These are phyloP conservation scores for Sus scrofa DNA, from an alignment of 2,113 vertebrate genomes.

Conservation along the genomic window DNA sequence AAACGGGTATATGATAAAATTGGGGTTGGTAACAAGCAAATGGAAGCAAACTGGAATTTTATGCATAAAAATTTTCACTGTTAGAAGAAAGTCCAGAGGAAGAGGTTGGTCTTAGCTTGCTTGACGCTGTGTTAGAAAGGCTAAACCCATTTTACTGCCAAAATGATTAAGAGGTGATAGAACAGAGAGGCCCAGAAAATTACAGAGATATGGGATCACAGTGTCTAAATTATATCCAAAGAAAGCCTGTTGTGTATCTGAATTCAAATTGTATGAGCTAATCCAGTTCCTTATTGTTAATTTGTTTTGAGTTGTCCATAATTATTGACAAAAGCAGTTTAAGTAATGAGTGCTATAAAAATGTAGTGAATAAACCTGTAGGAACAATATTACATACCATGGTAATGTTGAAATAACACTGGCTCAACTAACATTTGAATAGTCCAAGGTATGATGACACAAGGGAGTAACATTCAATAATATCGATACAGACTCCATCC, in stretches of 20 bases:
- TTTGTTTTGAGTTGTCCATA: not conserved
- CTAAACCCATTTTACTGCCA: not conserved
- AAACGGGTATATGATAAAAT: not conserved
- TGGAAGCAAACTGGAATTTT: not conserved
- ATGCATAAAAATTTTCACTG: not conserved
- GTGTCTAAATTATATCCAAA: not conserved
- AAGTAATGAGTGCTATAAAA: not conserved
- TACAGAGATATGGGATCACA: not conserved
- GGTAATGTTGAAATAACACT: not conserved
- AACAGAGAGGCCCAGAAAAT: not conserved
- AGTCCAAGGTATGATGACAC: not conserved
- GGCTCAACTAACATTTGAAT: not conserved
- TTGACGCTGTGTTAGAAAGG: not conserved
- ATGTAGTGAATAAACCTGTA: not conserved
- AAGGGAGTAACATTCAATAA: not conserved
- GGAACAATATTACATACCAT: not conserved
- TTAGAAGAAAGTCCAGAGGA: not conserved
- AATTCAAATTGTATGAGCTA: not conserved
- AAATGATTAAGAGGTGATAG: not conserved
- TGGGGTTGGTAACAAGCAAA: not conserved
- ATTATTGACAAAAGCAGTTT: slow-evolving; percentile 5
- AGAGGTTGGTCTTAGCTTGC: not conserved
- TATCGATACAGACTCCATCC: not conserved
- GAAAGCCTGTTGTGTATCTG: not conserved
- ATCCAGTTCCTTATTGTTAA: not conserved